Base-by-base conservation (phyloP, 2,888 invertebrate genomes). In the Cyaniris semiargus region DNA sequence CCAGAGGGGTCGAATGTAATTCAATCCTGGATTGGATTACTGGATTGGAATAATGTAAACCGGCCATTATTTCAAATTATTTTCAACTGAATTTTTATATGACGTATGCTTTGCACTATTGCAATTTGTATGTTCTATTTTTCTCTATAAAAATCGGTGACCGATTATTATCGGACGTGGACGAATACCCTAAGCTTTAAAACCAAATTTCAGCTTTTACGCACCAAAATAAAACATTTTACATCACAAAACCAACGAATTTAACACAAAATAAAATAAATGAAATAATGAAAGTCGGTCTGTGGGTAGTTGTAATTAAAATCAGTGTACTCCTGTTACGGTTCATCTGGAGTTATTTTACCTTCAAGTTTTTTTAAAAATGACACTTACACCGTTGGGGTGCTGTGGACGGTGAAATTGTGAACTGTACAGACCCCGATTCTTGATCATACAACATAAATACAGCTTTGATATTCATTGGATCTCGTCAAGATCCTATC, bases 261-360 rank as follows among this genome's bases (percentile, higher is more conserved):
- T 72, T 38, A 74, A 53, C 66, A 31, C 27, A 15, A 66, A 66
- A 66, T 66, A 31, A 27, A 27, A 66, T 15, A 66, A 31, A 66
- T 66, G 27, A 66, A 66, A 31, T 66, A 66, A 66, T 27, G 66
- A 66, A 66, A 66, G 27, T 66, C 18, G 27, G 44, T 27, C 21
- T 27, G 74, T 48, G 74, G 48, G 44, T 74, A 15, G 74, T 74
- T 48, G 74, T 48, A 74, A 74, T 74, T 74, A 74, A 72, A 74
- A 74, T 74, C 74, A 74, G 74, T 48, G 27, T 66, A 66, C 27
- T 60, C 18, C 56, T 58, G 58, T 21, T 21, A n/a, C 3, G 58
- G 58, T n/a, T 21, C 8, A 7, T 21, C 21, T 21, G 58, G 5
- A 58, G 13, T 21, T 58, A 53, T 53, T 15, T 53, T 53, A 53